Conservation (phyloP, 2,888 invertebrate genomes). For the Papilio demoleus region DNA sequence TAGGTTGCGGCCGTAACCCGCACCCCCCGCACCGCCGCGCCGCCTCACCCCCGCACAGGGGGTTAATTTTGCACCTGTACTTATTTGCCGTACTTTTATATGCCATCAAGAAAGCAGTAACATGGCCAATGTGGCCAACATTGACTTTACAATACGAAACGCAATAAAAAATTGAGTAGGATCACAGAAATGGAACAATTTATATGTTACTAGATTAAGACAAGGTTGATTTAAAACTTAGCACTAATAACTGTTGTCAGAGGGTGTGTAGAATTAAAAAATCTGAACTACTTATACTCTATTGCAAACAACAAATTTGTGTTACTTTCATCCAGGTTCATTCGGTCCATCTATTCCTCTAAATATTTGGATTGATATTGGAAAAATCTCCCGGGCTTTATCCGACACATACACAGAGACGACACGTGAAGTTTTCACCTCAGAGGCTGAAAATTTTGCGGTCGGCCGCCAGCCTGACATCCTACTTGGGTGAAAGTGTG, state of each 20-base stretch:
- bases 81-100: slow-evolving; percentile 52
- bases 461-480: too few relatives aligned
- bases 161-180: neutral
- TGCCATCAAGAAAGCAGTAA: slow-evolving; percentile 41
- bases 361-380: too few relatives aligned
- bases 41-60: slow-evolving; percentile 48
- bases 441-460: too few relatives aligned
- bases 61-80: slow-evolving; percentile 78
- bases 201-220: neutral
- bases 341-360: too few relatives aligned
- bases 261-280: neutral
- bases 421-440: too few relatives aligned
- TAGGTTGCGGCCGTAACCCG: slow-evolving; percentile 63
- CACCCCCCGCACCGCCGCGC: slow-evolving; percentile 54
- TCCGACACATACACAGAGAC: too few relatives aligned
- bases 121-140: slow-evolving; percentile 29
- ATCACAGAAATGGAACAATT: neutral
- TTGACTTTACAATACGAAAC: slow-evolving; percentile 1
- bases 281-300: neutral
- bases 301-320: too few relatives aligned
- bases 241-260: neutral
- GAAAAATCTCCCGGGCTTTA: too few relatives aligned
- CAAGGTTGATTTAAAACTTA: neutral
- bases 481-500: too few relatives aligned
- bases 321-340: too few relatives aligned